A percentile compares a stretch with the other conserved stretches of the same genome.
These are phyloP conservation scores for Diaprepes abbreviatus DNA, from an alignment of 2,888 invertebrate genomes.

Conservation along the genomic window DNA sequence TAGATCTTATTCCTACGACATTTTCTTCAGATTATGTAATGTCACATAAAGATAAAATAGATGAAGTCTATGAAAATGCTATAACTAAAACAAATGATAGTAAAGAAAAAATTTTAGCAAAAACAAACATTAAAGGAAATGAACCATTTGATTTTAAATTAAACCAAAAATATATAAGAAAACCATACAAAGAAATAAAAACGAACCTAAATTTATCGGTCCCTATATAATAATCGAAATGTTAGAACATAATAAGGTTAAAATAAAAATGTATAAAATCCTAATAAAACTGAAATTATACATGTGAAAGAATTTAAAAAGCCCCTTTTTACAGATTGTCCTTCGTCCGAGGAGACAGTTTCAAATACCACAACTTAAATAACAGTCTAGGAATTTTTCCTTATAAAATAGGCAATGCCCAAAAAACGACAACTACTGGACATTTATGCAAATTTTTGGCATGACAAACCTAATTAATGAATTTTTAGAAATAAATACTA, in stretches of 20 bases:
- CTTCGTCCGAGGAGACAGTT: not conserved
- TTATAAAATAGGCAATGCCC: not conserved
- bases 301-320: not conserved
- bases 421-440: not conserved
- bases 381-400: not conserved
- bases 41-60: not conserved
- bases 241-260: too few species aligned
- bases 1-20: not conserved
- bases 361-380: not conserved
- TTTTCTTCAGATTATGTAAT: not conserved
- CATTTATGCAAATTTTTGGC: conserved; percentile 1
- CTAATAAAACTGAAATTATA: not conserved
- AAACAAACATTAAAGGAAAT: not conserved
- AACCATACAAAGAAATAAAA: not conserved
- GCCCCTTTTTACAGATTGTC: too few species aligned
- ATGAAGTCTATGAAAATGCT: not conserved
- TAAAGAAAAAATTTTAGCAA: not conserved
- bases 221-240: too few species aligned
- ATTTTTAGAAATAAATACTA: not conserved
- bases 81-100: not conserved
- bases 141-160: too few species aligned
- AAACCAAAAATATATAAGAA: not conserved
- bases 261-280: too few species aligned
- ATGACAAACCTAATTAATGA: not conserved
- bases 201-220: not conserved